Percentiles rank a stretch among this genome's conserved stretches.
These are phyloP conservation scores for Channallabes apus DNA, from an alignment of 2,797 vertebrate species.

Conservation along the genomic window DNA sequence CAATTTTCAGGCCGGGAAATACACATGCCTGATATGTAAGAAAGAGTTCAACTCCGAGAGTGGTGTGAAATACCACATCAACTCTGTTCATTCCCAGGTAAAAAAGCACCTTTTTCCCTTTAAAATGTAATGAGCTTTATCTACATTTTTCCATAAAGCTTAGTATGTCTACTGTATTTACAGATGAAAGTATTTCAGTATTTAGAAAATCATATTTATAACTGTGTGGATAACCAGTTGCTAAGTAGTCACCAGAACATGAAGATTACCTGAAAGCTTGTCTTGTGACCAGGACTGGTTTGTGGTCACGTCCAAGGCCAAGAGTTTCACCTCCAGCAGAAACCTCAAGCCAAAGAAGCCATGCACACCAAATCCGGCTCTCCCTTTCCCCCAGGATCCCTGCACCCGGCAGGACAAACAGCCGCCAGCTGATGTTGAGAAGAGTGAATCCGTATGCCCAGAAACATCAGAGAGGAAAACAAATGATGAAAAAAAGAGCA, in stretches of 20 bases:
- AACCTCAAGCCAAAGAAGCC: conserved; percentile 76
- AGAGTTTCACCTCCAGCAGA: conserved; percentile 84
- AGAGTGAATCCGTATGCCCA: not conserved
- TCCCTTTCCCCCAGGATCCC: conserved; percentile 60
- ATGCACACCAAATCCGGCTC: conserved; percentile 49
- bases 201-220: not conserved
- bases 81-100: conserved; percentile 91
- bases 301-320: conserved; percentile 82
- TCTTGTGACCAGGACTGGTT: conserved; percentile 86
- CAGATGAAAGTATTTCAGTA: not conserved
- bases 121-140: not conserved
- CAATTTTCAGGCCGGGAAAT: conserved; percentile 91
- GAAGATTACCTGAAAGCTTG: conserved; percentile 22
- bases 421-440: conserved; percentile 31
- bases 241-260: not conserved
- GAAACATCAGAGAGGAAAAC: conserved; percentile 26
- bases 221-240: not conserved
- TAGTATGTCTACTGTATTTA: not conserved
- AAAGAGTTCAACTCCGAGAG: conserved; percentile 96
- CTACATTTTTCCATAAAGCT: not conserved
- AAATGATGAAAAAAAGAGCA: conserved; percentile 40
- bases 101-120: conserved; percentile 27
- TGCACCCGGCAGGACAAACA: conserved; percentile 35
- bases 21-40: conserved; percentile 89
- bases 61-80: conserved; percentile 97